phyloP scores from a whole-genome alignment of 2,888 invertebrate species.

The Diachrysia chrysitis region DNA sequence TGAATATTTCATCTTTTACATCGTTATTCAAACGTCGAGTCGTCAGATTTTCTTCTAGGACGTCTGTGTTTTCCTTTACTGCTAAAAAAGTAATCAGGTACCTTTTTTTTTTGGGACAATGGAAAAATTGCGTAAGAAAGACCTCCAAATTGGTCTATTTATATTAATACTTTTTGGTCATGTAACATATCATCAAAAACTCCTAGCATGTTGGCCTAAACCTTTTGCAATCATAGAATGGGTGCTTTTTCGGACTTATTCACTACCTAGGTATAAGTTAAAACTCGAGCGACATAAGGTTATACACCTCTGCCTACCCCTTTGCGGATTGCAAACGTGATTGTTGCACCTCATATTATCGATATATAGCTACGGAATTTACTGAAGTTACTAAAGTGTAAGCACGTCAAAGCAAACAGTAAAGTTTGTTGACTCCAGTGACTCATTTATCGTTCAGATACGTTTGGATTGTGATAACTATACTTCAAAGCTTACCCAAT shows the following conservation, averaged over 20 bases:
- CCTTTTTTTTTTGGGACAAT: no score
- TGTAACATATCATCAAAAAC: no score
- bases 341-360: background rate
- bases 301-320: background rate
- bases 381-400: background rate
- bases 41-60: background rate
- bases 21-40: background rate
- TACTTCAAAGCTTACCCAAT: conserved; percentile 25
- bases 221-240: no score
- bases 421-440: conserved; percentile 57
- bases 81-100: no score
- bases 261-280: no score
- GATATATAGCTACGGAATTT: background rate
- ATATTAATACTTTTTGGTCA: background rate
- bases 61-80: no score
- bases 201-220: background rate
- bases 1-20: background rate
- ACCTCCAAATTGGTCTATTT: background rate
- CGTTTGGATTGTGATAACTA: conserved; percentile 53
- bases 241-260: no score
- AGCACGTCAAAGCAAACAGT: conserved; percentile 22
- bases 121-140: background rate
- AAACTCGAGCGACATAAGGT: no score
- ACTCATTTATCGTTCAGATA: conserved; percentile 55
- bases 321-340: background rate